Base-by-base conservation (phyloP, 1,140 invertebrate species). In the Zophobas atratus region DNA sequence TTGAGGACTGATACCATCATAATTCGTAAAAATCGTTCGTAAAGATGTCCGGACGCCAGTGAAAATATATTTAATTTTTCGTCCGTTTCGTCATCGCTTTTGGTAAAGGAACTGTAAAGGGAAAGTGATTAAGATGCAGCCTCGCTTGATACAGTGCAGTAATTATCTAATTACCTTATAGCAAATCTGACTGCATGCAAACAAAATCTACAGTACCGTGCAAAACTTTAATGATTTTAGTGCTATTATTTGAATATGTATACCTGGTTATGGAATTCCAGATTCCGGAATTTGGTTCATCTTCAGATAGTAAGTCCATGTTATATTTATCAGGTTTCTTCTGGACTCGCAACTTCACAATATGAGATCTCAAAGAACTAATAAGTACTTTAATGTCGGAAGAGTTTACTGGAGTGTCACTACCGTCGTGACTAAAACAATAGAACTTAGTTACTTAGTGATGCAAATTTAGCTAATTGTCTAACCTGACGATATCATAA, bases 1-100 rank as follows among this genome's bases (percentile, higher is more conserved):
- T 99, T 99, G 57, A 99, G 88, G 0, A 99, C 95, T 77, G 97
- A 98, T 51, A 99, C 85, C 97, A 99, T 99, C 98, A 99, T 99
- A 80, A 99, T 99, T 79, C 97, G 91, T 20, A 99, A 86, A 84
- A 99, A 96, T 84, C 99, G 88, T 88, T 99, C 99, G 86, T 99
- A 99, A 53, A 99, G 88, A 89, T 99, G 99, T 46, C 99, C 99
- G 32, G 98, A 99, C 0, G 99, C 99, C 1, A 99, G 88, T 0
- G 98, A 99, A 88, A 99, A 99, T 70, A 99, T 98, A 87, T 99
- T 99, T 6, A 99, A 92, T 39, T 93, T 95, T 80, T 98, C 93
- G 80, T 97, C 95, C 72, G 90, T 87, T 0, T 92, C 88, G 53
- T 96, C 94, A 20, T 86, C 84, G 56, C 92, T 88, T 51, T 87